Evolutionary conservation across 2,113 vertebrate genomes (phyloP).

Genomic region (Hydropotes inermis): DNA sequence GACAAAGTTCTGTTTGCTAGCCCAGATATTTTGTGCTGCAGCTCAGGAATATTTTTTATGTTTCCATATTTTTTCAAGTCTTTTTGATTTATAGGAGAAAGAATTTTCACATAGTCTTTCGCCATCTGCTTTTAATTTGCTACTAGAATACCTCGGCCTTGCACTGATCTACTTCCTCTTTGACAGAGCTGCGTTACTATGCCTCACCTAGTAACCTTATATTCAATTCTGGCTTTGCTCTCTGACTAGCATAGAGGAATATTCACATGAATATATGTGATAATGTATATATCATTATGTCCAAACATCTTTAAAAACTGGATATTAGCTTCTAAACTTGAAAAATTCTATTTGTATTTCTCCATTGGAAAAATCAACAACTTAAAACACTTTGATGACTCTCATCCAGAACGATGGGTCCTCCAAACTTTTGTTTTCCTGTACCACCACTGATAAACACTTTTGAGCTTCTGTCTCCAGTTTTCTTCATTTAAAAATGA

Average conservation of each 20-base stretch:
- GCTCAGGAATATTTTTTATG: conserved; percentile 10
- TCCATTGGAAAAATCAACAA: background rate
- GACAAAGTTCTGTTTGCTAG: conserved; percentile 31
- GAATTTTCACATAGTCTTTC: conserved; percentile 56
- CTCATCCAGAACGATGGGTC: background rate
- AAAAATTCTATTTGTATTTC: background rate
- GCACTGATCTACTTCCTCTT: conserved; percentile 48
- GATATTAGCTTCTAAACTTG: background rate
- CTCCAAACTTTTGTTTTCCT: background rate
- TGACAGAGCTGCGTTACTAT: background rate
- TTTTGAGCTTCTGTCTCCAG: background rate
- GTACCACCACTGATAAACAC: background rate
- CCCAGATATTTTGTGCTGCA: conserved; percentile 6
- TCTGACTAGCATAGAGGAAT: background rate
- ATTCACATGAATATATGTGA: background rate
- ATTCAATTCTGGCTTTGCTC: conserved; percentile 48
- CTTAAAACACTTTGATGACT: background rate
- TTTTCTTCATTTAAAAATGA: background rate
- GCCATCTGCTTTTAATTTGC: conserved; percentile 78
- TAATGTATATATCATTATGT: background rate
- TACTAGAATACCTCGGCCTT: conserved; percentile 69
- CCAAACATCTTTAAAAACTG: background rate
- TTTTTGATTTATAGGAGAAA: conserved; percentile 58
- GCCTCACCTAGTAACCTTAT: conserved; percentile 40
- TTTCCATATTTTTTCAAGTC: conserved; percentile 39